A percentile compares a stretch with the other conserved stretches of the same genome.
Evolutionary conservation across 2,888 invertebrate genomes (phyloP).

Genomic region (Euplexia lucipara): DNA sequence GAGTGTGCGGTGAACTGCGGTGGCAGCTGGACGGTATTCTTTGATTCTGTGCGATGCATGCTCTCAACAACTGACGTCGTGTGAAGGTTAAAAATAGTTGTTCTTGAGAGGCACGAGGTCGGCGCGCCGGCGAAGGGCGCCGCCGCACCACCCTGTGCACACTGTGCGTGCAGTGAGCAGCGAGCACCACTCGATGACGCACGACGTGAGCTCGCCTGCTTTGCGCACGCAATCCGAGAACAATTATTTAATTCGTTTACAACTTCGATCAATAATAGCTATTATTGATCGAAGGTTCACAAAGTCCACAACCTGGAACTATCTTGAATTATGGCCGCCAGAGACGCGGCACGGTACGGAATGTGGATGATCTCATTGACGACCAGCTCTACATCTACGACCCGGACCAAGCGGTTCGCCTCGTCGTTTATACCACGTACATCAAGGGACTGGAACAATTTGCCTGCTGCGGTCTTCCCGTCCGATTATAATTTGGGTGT

Average conservation of each 20-base stretch:
- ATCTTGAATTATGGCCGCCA: not conserved
- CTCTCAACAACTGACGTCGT: slow-evolving; percentile 26
- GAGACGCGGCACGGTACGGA: not conserved
- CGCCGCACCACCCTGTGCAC: not conserved
- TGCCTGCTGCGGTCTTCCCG: too few relatives aligned
- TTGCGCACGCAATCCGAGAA: not conserved
- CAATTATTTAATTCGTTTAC: slow-evolving; percentile 6
- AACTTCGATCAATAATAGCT: too few relatives aligned
- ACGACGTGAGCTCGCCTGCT: not conserved
- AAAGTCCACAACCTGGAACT: not conserved
- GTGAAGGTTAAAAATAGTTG: slow-evolving; percentile 53
- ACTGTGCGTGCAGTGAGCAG: too few relatives aligned
- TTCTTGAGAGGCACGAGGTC: slow-evolving; percentile 52
- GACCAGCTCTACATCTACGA: too few relatives aligned
- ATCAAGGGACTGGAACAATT: too few relatives aligned
- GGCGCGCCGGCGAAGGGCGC: slow-evolving; percentile 51
- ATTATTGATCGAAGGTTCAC: too few relatives aligned
- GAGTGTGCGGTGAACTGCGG: not conserved
- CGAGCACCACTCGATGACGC: not conserved
- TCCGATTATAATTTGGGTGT: too few relatives aligned
- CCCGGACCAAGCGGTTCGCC: too few relatives aligned
- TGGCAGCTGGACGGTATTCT: slow-evolving; percentile 31
- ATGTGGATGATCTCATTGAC: slow-evolving; percentile 10
- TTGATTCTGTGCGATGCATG: slow-evolving; percentile 32
- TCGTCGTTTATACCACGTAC: too few relatives aligned